A percentile compares a stretch with the other conserved stretches of the same genome.
These are phyloP conservation scores for Drosophila suzukii DNA, from an alignment of 1,140 invertebrate genomes.

Conservation along the genomic window DNA sequence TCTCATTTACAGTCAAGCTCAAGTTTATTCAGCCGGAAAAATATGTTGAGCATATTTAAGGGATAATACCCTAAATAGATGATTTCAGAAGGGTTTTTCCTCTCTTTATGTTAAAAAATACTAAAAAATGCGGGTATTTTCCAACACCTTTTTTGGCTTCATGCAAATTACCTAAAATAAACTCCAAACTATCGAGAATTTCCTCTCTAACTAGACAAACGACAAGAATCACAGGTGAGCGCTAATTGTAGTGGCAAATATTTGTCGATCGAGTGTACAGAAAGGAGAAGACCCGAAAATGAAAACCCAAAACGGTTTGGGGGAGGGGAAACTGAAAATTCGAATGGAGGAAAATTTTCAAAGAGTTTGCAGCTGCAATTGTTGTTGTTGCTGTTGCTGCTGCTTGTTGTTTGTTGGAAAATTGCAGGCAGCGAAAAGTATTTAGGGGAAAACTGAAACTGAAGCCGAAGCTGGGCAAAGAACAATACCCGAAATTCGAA, in stretches of 20 bases:
- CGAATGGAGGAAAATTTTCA: slow-evolving; percentile 13
- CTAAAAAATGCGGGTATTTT: not conserved
- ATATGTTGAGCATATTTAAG: not conserved
- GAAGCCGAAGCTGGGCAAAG: slow-evolving; percentile 28
- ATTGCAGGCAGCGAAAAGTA: slow-evolving; percentile 34
- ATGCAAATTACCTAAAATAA: not conserved
- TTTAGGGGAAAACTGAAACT: slow-evolving; percentile 16
- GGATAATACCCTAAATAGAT: not conserved
- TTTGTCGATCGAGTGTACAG: slow-evolving; percentile 13
- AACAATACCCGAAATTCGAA: slow-evolving; percentile 50
- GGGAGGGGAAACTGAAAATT: slow-evolving; percentile 7
- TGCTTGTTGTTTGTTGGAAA: slow-evolving; percentile 23
- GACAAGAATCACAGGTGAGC: slow-evolving; percentile 19
- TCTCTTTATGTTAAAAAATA: too few relatives aligned
- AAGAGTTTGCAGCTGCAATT: slow-evolving; percentile 35
- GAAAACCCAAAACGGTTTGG: not conserved
- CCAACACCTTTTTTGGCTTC: not conserved
- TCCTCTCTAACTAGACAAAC: not conserved
- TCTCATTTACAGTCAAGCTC: not conserved
- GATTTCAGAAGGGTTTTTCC: too few relatives aligned
- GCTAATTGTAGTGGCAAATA: slow-evolving; percentile 35
- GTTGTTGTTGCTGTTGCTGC: slow-evolving; percentile 29
- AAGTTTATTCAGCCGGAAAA: too few relatives aligned
- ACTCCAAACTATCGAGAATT: not conserved
- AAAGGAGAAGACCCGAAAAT: not conserved